Conservation (phyloP, 2,888 invertebrate species). For the Megaustenia siamemsis region DNA sequence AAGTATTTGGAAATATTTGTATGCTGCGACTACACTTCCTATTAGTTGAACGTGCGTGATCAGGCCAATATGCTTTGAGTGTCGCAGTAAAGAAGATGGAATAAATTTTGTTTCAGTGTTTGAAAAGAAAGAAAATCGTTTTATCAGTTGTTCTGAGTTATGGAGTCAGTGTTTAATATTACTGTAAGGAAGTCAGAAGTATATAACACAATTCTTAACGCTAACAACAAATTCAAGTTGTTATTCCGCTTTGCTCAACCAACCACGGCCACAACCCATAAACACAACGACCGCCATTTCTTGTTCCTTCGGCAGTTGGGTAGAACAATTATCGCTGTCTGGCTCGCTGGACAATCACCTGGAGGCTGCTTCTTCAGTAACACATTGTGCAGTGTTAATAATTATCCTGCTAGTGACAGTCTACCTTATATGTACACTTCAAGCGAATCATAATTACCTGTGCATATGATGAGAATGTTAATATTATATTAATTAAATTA, state of each 20-base stretch:
- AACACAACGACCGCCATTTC: slow-evolving; percentile 15
- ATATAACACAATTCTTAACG: neutral
- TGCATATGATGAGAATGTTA: neutral
- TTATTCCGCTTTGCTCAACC: neutral
- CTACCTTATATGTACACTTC: neutral
- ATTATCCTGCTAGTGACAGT: neutral
- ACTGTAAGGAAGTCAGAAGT: too few species aligned
- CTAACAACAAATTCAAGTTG: neutral
- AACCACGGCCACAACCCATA: neutral
- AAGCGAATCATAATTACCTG: too few species aligned
- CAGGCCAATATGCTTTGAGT: neutral
- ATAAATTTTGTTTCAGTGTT: neutral
- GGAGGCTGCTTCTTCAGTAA: neutral
- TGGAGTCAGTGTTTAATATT: slow-evolving; percentile 34
- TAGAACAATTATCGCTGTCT: neutral
- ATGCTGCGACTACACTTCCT: too few species aligned
- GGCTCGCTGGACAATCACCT: slow-evolving; percentile 17
- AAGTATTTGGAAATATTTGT: too few species aligned
- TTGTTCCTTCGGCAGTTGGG: too few species aligned
- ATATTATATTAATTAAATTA: neutral
- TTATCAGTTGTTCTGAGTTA: slow-evolving; percentile 14
- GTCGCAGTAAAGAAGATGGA: neutral
- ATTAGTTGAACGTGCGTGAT: neutral
- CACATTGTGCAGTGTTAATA: neutral
- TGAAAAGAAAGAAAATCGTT: neutral